Evolutionary conservation across 53 echinoderm and acorn worm species (phyloP), one percentile per base, ranked within the genome.

Genomic region (Mesocentrotus franciscanus): DNA sequence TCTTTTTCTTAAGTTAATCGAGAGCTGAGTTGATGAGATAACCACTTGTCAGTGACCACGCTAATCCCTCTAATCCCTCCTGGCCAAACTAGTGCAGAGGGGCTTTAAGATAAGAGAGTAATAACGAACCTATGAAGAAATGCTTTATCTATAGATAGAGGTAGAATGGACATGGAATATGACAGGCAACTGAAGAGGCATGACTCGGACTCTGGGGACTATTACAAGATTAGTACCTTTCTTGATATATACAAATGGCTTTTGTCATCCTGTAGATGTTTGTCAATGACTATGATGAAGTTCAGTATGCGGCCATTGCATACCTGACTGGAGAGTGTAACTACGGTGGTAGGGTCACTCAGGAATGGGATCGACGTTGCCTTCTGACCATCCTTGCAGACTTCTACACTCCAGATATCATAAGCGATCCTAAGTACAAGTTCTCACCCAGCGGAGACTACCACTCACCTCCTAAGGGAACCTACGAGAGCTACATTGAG

Each of bases 291-390:
- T 99, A 99, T 32, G 95, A 99, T 18, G 98, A 99, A 22, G 99
- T 99, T 0, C 99, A 97, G 24, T 99, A 97, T 76, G 99, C 98
- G 62, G 99, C 99, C 84, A 97, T 99, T 61, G 64, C 97, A 84
- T 99, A 99, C 92, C 96, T 99, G 98, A 99, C 99, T 20, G 99
- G 99, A 0, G 99, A 99, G 74, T 99, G 99, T 92, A 99, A 99
- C 97, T 99, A 99, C 59, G 99, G 99, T 12, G 99, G 99, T 17
- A 95, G 99, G 33, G 99, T 99, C 87, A 99, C 98, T 8, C 97
- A 98, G 60, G 98, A 99, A 84, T 95, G 99, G 42, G 98, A 98
- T 90, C 94, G 98, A 49, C 98, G 99, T 9, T 97, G 97, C 62
- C 93, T 98, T 29, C 96, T 99, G 76, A 99, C 99, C 93, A 99